Base-by-base conservation (phyloP, 2,888 invertebrate genomes). In the Plutella xylostella region DNA sequence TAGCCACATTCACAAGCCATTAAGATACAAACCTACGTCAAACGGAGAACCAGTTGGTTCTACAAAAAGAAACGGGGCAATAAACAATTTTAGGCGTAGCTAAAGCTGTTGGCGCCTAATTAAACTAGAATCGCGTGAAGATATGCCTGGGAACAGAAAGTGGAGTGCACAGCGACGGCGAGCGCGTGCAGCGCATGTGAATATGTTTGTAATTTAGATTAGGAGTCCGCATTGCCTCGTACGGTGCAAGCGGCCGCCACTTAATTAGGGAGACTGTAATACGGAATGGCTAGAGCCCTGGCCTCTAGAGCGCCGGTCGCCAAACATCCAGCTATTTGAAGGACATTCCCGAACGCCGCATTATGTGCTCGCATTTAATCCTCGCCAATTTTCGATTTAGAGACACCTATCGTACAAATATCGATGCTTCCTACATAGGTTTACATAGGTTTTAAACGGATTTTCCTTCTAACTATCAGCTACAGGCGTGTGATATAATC, bases 131-230 rank as follows among this genome's bases (percentile, higher is more conserved):
- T 50, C 37, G 51, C 50, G 43, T 51, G 51, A 46, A 53, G 49
- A 49, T 45, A 49, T 49, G 51, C 48, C 43, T 53, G 49, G 49
- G 46, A 51, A 50, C 50, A 45, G 51, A 42, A 37, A 43, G 46
- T 25, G 22, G 40, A 37, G 33, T 21, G 33, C 30, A 45, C 45
- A 51, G 47, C 39, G 39, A 15, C 21, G n/a, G 21, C 18, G 37
- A n/a, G 37, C 18, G 9, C 37, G 20, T 20, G 37, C 37, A 20
- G n/a, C 18, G 20, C 20, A 37, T 18, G 20, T 37, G 37, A 37
- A 19, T 18, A 18, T 7, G 19, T 39, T 25, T 39, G 39, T 22
- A 25, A 39, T 39, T 39, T 14, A 39, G 39, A 39, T 39, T 39
- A 25, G 21, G 21, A 39, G n/a, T 37, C 12, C 14, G 14, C 39